Evolutionary conservation across 2,888 invertebrate genomes (phyloP), one percentile per base, ranked within the genome.

Genomic region (Drosophila cracens): DNA sequence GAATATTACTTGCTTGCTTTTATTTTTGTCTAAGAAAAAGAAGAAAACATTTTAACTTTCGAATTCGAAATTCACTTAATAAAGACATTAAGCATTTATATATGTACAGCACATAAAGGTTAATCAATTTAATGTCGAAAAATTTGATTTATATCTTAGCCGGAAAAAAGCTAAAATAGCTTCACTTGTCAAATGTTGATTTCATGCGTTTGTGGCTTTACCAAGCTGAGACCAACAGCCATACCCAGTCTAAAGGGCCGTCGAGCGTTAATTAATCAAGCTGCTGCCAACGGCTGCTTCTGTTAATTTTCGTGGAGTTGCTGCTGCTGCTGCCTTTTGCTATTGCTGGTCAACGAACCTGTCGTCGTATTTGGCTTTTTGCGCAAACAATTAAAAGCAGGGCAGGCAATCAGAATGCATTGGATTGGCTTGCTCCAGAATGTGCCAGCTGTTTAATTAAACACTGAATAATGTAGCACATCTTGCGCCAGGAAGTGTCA

Each of bases 241-340:
- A 43, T 10, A 18, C 66, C 59, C 81, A 69, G 70, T 71, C 66
- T 71, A 61, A 76, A 85, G 75, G 64, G 70, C 78, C 68, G 76
- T 68, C 66, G 71, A 66, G 68, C 83, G 83, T 88, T 90, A 86
- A 86, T 86, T 90, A 86, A 86, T 86, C 90, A 86, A 76, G 70
- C 68, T 63, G 75, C 67, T 74, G 74, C 60, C 61, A 74, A 54
- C 74, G 83, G 57, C 33, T 40, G 74, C 33, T 58, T 61, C 40
- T 29, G 61, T 38, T 69, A 36, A 43, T 65, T 43, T 52, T 63
- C 31, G 61, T 49, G 61, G 29, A 68, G 49, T 29, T 59, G 66
- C 46, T 59, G 61, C 2, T 59, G 61, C 2, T 38, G n/a, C 29
- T 62, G 25, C 27, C 36, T 11, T 49, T 58, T 40, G 38, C 29